Conservation (phyloP, 1,140 invertebrate species). For the Penaeus chinensis region DNA sequence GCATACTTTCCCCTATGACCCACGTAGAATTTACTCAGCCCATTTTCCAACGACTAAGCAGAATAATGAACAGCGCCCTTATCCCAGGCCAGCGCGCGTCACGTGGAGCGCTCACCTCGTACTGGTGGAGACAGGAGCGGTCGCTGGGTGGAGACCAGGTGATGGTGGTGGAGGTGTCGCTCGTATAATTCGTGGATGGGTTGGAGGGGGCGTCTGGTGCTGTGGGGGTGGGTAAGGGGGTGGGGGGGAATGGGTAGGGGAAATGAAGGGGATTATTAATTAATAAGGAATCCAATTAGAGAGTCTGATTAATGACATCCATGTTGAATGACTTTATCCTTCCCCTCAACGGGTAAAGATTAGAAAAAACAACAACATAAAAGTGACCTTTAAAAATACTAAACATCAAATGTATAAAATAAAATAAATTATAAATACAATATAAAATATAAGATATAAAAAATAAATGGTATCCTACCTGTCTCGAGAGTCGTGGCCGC, state of each 20-base stretch:
- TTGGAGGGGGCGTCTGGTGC: conserved; percentile 1
- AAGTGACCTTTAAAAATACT: no score
- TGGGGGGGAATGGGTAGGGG: background rate
- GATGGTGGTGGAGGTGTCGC: conserved; percentile 36
- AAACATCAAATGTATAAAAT: background rate
- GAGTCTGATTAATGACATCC: no score
- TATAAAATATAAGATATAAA: background rate
- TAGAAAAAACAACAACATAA: no score
- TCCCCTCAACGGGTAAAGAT: no score
- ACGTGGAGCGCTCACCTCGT: conserved; percentile 6
- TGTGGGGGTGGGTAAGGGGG: background rate
- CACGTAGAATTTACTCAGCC: no score
- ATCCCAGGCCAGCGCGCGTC: no score
- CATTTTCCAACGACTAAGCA: no score
- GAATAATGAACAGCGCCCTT: no score
- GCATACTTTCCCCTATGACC: no score
- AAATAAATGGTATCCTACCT: background rate
- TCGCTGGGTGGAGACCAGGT: conserved; percentile 25
- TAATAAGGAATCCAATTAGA: no score
- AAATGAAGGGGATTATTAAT: no score
- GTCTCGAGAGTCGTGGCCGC: conserved; percentile 28
- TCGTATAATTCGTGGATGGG: conserved; percentile 16
- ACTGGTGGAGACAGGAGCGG: conserved; percentile 13
- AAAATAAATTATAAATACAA: background rate
- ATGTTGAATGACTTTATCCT: no score